A percentile compares a stretch with the other conserved stretches of the same genome.
Evolutionary conservation across 2,888 invertebrate species (phyloP).

Genomic region (Hyalella azteca): DNA sequence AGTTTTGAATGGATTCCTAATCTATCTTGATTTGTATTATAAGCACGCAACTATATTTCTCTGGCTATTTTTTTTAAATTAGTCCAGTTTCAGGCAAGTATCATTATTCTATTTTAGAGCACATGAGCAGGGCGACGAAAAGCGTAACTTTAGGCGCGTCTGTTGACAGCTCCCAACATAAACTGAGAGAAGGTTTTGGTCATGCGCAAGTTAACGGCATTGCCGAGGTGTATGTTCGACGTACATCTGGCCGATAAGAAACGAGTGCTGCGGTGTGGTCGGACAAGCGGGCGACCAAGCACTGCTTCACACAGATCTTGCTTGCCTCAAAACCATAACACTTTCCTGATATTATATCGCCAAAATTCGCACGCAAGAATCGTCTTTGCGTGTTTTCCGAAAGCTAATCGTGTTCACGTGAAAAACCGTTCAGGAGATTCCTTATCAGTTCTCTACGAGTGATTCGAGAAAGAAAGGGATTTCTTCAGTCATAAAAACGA

Average conservation of each 20-base stretch:
- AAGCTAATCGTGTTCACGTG: conserved; percentile 20
- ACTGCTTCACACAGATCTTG: background rate
- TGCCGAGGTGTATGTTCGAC: conserved; percentile 16
- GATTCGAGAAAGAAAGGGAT: too few species aligned
- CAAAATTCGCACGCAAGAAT: conserved; percentile 15
- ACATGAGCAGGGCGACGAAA: too few species aligned
- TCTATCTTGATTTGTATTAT: too few species aligned
- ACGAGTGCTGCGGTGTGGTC: conserved; percentile 25
- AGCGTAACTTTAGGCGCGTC: too few species aligned
- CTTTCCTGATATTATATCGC: conserved; percentile 25
- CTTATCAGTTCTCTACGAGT: too few species aligned
- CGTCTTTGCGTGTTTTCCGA: background rate
- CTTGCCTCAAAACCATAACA: background rate
- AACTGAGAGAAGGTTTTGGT: conserved; percentile 24
- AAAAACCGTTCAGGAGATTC: too few species aligned
- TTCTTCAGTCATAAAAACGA: too few species aligned
- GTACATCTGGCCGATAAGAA: background rate
- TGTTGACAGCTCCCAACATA: conserved; percentile 19
- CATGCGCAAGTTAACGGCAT: conserved; percentile 21
- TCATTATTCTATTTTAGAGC: too few species aligned
- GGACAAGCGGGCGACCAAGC: background rate
- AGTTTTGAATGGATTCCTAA: too few species aligned
- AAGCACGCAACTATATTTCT: too few species aligned
- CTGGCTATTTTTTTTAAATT: too few species aligned
- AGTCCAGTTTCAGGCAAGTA: too few species aligned